Evolutionary conservation across 2,888 invertebrate species (phyloP).

Genomic region (Ophion ventricosus): DNA sequence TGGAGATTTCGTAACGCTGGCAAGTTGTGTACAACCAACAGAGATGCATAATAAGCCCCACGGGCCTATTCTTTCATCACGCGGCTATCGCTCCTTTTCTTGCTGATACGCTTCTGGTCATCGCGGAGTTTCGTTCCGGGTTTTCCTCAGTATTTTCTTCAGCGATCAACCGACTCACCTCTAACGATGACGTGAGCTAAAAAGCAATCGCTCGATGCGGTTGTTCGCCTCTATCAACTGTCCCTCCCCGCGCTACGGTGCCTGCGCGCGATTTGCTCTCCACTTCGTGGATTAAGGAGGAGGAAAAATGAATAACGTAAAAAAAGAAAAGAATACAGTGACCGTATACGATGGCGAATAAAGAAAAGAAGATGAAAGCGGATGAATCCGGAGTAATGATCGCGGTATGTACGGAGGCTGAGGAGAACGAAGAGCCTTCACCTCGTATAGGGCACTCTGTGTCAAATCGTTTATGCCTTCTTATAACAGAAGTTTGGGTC

Average conservation of each 20-base stretch:
- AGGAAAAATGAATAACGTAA: conserved; percentile 3
- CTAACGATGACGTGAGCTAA: conserved; percentile 34
- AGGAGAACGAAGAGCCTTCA: conserved; percentile 3
- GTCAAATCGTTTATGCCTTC: background rate
- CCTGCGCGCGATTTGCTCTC: conserved; percentile 28
- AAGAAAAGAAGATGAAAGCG: conserved; percentile 18
- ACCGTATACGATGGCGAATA: conserved; percentile 18
- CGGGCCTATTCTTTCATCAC: conserved; percentile 47
- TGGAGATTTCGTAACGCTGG: conserved; percentile 36
- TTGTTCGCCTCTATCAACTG: conserved; percentile 51
- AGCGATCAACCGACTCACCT: conserved; percentile 38
- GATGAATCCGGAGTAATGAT: conserved; percentile 26
- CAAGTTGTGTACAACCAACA: conserved; percentile 14
- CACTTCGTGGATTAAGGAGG: conserved; percentile 28
- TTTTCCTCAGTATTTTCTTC: conserved; percentile 23
- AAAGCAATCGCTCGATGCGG: conserved; percentile 47
- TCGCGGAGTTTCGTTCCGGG: conserved; percentile 52
- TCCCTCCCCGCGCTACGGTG: conserved; percentile 64
- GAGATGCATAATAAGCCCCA: conserved; percentile 50
- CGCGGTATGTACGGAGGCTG: conserved; percentile 3
- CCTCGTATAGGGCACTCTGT: background rate
- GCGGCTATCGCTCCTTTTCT: conserved; percentile 22
- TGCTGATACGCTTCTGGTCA: conserved; percentile 50
- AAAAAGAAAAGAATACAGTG: conserved; percentile 5
- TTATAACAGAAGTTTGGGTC: background rate